Evolutionary conservation across 2,888 invertebrate species (phyloP), one percentile per base, ranked within the genome.

Genomic region (Andrena bucephala): DNA sequence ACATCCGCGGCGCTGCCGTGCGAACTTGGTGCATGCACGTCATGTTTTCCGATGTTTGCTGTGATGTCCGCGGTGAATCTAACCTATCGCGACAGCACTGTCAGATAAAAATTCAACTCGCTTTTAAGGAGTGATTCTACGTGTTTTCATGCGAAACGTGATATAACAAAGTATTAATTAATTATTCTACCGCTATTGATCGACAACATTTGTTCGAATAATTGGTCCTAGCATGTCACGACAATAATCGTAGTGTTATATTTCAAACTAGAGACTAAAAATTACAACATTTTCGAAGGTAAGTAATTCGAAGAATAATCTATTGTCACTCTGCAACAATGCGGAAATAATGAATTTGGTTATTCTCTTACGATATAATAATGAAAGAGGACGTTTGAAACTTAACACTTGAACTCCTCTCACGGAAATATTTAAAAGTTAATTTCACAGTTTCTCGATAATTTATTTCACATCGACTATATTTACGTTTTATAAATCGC

Each of bases 241-340:
- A 20, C 31, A 24, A 59, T n/a, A 70, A 70, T 59, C 33, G 29
- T 8, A 20, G 2, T 42, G 16, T n/a, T 42, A 62, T 13, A 77
- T 54, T 60, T 59, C 6, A 33, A 31, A 62, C 10, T 57, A 10
- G 10, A 20, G 52, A 20, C 2, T 60, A 71, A 72, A 29, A 27
- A 52, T 70, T 20, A 54, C 52, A 42, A 31, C 10, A 67, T 57
- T n/a, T 33, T 2, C n/a, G 8, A 76, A 81, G 72, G 66, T 83
- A 81, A 69, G 66, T 83, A 81, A 73, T 13, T 62, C 63, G 4
- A 3, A 33, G 20, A 33, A 50, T 54, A 16, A 67, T 80, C 42
- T 29, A 20, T 65, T 36, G 7, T 50, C 50, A 62, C 36, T 33
- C 1, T 8, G 13, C 16, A 24, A 8, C 63, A 48, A 54, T 33